A percentile compares a stretch with the other conserved stretches of the same genome.
Conservation (phyloP, 2,797 vertebrate species). For the Oreonectes daqikongensis region DNA sequence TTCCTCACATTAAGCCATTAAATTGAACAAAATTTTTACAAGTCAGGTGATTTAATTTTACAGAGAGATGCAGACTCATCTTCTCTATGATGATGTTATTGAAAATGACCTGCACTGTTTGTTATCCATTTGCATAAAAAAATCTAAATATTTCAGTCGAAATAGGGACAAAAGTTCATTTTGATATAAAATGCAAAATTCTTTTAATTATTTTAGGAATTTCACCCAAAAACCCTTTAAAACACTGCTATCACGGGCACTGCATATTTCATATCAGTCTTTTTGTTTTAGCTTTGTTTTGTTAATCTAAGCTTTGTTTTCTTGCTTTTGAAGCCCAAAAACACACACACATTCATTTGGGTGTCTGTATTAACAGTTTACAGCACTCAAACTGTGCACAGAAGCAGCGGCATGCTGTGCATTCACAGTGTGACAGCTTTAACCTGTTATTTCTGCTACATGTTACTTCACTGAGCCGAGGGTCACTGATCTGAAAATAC, state of each 20-base stretch:
- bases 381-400: neutral
- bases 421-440: neutral
- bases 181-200: too few species aligned
- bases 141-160: too few species aligned
- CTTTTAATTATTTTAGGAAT: too few species aligned
- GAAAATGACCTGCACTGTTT: too few species aligned
- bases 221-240: neutral
- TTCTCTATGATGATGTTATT: too few species aligned
- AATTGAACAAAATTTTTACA: too few species aligned
- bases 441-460: neutral
- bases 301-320: conserved; percentile 11
- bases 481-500: neutral
- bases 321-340: neutral
- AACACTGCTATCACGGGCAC: neutral
- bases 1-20: too few species aligned
- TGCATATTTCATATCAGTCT: conserved; percentile 10
- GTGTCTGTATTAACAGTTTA: neutral
- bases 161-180: too few species aligned
- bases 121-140: too few species aligned
- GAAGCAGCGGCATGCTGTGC: neutral
- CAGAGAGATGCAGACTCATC: too few species aligned
- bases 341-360: neutral
- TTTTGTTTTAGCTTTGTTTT: conserved; percentile 7
- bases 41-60: too few species aligned
- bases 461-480: neutral